Base-by-base conservation (phyloP, 2,888 invertebrate genomes). In the Syritta pipiens region DNA sequence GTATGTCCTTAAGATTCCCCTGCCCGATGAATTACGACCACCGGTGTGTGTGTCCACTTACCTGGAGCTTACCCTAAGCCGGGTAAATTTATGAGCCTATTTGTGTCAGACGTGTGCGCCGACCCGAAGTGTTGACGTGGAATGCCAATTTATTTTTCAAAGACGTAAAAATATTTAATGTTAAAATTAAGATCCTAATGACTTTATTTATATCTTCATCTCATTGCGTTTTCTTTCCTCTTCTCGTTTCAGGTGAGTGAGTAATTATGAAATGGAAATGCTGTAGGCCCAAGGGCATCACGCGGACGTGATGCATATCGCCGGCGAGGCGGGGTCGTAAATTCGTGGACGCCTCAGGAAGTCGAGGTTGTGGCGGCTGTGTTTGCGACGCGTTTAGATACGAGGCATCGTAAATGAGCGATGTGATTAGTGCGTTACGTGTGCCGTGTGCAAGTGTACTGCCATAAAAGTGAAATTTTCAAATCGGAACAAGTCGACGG, bases 241-340 rank as follows among this genome's bases (percentile, higher is more conserved):
- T 22, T 68, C 17, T 62, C 5, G 3, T 68, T 67, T 4, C 69
- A 76, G 76, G 76, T 76, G 44, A 75, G 75, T 75, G 60, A 63
- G n/a, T n/a, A n/a, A n/a, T n/a, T n/a, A n/a, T n/a, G n/a, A n/a
- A n/a, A n/a, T n/a, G n/a, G n/a, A n/a, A n/a, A n/a, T n/a, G n/a
- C n/a, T n/a, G n/a, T n/a, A n/a, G n/a, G n/a, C n/a, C n/a, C n/a
- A n/a, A n/a, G n/a, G n/a, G n/a, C n/a, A n/a, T n/a, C n/a, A n/a
- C n/a, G n/a, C n/a, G n/a, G n/a, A n/a, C n/a, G n/a, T n/a, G n/a
- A n/a, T 40, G 37, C 26, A 48, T 22, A 20, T 7, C 9, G 5
- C 4, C 12, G n/a, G 20, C n/a, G n/a, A n/a, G n/a, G n/a, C n/a
- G n/a, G 37, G 7, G 14, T 44, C 32, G 44, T 40, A 32, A 42